Conservation (phyloP, 2,888 invertebrate species). For the Lycocerus yunnanus region DNA sequence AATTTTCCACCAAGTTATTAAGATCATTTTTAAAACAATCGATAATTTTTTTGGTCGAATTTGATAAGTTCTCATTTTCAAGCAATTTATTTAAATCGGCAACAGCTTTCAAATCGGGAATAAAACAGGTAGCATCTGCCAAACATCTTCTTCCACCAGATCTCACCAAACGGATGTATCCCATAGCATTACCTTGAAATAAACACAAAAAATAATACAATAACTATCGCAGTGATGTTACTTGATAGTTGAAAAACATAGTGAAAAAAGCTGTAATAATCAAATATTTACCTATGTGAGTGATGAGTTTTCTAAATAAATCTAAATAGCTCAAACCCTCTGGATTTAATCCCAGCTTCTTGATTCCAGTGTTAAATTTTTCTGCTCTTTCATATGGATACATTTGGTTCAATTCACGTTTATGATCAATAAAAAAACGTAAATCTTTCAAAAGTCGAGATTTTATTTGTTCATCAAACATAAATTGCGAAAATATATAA, state of each 20-base stretch:
- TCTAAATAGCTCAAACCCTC: conserved; percentile 90
- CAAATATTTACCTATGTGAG: conserved; percentile 76
- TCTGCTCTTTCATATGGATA: conserved; percentile 91
- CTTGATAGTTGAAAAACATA: not conserved
- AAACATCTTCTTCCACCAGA: conserved; percentile 93
- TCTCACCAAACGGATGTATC: conserved; percentile 91
- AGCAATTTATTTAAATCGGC: conserved; percentile 65
- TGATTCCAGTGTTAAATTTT: conserved; percentile 89
- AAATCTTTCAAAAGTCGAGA: conserved; percentile 90
- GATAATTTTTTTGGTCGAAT: conserved; percentile 67
- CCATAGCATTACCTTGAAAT: conserved; percentile 81
- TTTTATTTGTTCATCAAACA: conserved; percentile 97
- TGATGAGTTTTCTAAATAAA: conserved; percentile 88
- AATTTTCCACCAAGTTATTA: conserved; percentile 74
- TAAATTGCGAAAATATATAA: conserved; percentile 92
- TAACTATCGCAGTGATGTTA: conserved; percentile 10
- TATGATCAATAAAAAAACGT: conserved; percentile 78
- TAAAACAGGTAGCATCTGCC: conserved; percentile 87
- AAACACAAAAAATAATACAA: not conserved
- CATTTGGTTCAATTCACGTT: conserved; percentile 66
- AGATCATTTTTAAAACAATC: conserved; percentile 79
- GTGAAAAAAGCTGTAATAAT: not conserved
- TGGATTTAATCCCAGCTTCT: conserved; percentile 80
- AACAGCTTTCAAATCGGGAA: conserved; percentile 74
- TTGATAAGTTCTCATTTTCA: conserved; percentile 63